Base-by-base conservation (phyloP, 2,113 vertebrate genomes). In the Recurvirostra avosetta region DNA sequence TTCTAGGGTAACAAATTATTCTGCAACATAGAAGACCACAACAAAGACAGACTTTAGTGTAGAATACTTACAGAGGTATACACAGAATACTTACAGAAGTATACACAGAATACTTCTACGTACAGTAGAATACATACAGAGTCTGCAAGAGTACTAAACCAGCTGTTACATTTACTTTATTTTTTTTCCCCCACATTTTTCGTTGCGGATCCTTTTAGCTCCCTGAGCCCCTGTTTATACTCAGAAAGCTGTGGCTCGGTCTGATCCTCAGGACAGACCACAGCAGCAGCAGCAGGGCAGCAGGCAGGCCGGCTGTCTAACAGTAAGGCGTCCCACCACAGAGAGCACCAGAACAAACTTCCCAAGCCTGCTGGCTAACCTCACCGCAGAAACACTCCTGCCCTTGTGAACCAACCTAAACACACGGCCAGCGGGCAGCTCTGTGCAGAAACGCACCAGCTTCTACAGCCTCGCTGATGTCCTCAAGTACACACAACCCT, bases 381-480 rank as follows among this genome's bases (percentile, higher is more conserved):
- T 11, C 76, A 6, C 11, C 0, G 15, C 80, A 73, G 43, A 15
- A 68, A 20, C 0, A 12, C 3, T 14, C 18, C 41, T 1, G 5
- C 0, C 5, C 16, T 0, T 14, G 50, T 0, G 23, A 30, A 15
- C 41, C 2, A 6, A 14, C 12, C 65, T 3, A 2, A 72, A 20
- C 58, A 23, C 11, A 29, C 1, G 21, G 43, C 12, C 56, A 47
- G 49, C 49, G 11, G 49, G 49, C 49, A 14, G 62, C 43, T 30
- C 70, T 34, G 66, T 21, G 2, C 0, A 7, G 4, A 6, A 41
- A 14, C 56, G 61, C 22, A 5, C 3, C 15, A 1, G 52, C 72
- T 27, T 5, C 50, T 2, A 9, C 43, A 23, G 4, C 56, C 11
- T 0, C 0, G 13, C 29, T 5, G 6, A 6, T 2, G 20, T 1